Base-by-base conservation (phyloP, 2,888 invertebrate species). In the Hanleya hanleyi region DNA sequence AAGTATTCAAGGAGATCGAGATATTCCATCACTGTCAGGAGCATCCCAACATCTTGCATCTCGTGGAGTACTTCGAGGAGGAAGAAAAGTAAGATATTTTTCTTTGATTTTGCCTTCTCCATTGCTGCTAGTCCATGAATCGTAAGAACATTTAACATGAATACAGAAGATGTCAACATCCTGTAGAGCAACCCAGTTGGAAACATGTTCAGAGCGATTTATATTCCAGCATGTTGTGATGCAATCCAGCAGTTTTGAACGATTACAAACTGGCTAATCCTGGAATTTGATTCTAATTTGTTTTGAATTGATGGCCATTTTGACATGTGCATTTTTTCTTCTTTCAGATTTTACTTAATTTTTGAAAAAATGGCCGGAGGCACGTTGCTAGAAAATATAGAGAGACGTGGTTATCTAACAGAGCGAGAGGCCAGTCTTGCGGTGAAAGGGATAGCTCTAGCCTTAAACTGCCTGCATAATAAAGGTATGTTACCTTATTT, bases 11-110 rank as follows among this genome's bases (percentile, higher is more conserved):
- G 86, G 99, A 99, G 92, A 98, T 99, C 89, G 98, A 99, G 93
- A 98, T 97, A 82, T 98, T 99, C 94, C 97, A 98, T 92, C 96
- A 98, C 92, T 99, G 98, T 92, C 96, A 96, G 92, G 97, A 97
- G 84, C 98, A 99, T 92, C 96, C 96, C 77, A 97, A 98, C 92
- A 98, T 99, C 92, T 96, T 99, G 91, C 97, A 98, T 92, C 94
- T 99, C 91, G 95, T 97, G 87, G 98, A 99, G 82, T 89, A 89
- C 80, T 91, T 97, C 92, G 98, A 98, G 92, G 98, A 98, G 92
- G 96, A 97, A 88, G 96, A 91, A 69, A 83, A 80, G 84, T 88
- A 77, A 62, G 77, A 47, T 32, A 15, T n/a, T 64, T 3, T 0
- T 41, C 1, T 29, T 64, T 51, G 12, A 18, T 6, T 1, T 32